Percentiles rank a stretch among this genome's conserved stretches.
phyloP scores from a whole-genome alignment of 2,113 vertebrate species.

The Myotis davidii region DNA sequence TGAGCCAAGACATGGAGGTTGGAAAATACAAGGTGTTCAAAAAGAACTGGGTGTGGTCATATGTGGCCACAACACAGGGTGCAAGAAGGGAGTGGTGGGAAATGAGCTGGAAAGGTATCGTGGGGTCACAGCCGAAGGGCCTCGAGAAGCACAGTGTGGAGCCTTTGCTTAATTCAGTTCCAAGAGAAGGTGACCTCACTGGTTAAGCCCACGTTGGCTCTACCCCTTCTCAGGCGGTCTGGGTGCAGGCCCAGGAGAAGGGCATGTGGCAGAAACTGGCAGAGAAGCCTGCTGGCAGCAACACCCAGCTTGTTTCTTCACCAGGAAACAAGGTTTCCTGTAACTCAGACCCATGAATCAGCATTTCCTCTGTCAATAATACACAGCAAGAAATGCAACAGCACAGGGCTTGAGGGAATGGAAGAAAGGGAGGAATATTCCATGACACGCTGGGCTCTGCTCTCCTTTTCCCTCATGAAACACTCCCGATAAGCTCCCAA shows the following conservation, averaged over 20 bases:
- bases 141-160: background rate
- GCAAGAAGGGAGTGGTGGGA: background rate
- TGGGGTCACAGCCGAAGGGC: slow-evolving; percentile 27
- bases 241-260: slow-evolving; percentile 47
- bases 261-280: slow-evolving; percentile 64
- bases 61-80: background rate
- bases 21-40: slow-evolving; percentile 43
- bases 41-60: background rate
- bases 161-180: background rate
- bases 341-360: slow-evolving; percentile 84
- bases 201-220: background rate
- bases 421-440: slow-evolving; percentile 79
- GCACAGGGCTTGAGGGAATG: slow-evolving; percentile 51
- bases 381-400: slow-evolving; percentile 76
- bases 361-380: slow-evolving; percentile 83
- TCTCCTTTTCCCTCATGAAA: slow-evolving; percentile 52
- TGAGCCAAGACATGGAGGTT: slow-evolving; percentile 7
- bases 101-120: slow-evolving; percentile 25
- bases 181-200: slow-evolving; percentile 64
- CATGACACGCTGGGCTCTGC: slow-evolving; percentile 69
- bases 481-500: slow-evolving; percentile 68
- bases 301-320: slow-evolving; percentile 78
- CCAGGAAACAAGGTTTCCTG: slow-evolving; percentile 85
- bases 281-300: slow-evolving; percentile 57
- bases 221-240: background rate